Base-by-base conservation (phyloP, 2,888 invertebrate genomes). In the Pyrrhia umbra region DNA sequence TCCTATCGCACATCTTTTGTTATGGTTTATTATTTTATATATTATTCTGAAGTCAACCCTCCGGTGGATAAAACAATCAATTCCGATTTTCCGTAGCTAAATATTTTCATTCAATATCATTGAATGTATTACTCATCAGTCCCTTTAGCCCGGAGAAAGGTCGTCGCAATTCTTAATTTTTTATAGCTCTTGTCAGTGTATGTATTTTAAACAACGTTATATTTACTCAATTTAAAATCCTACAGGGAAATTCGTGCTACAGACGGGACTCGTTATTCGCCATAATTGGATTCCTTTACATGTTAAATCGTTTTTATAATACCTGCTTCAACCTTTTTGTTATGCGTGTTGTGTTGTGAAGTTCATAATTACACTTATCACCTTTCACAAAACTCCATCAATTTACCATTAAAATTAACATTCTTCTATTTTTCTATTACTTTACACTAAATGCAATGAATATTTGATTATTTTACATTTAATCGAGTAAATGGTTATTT, bases 141-240 rank as follows among this genome's bases (percentile, higher is more conserved):
- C 4, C 10, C 45, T 46, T 10, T 15, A 27, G 43, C 27, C 18
- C 25, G 21, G n/a, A 49, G 25, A 23, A 46, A 42, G 46, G 42
- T 34, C 37, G 6, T 39, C 16, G 39, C 42, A 25, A 25, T n/a
- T 18, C 34, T 23, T 37, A 34, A 21, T n/a, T 30, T 46, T 50
- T 64, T 68, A 79, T 66, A 66, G 55, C 54, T 20, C 30, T 52
- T 27, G 52, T 62, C 58, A 66, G 39, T 68, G 16, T 58, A 45
- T 67, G 40, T 61, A 68, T 75, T 74, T 68, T 57, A 25, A 67
- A 68, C 63, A 79, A 66, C 68, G 64, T 66, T 79, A 79, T 85
- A 85, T 88, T 87, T 87, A 83, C 82, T 77, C 80, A 82, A 85
- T 89, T 69, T 85, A 82, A 86, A 86, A 86, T 82, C 75, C 79